Base-by-base conservation (phyloP, 1,140 invertebrate species). In the Aphelinus certus region DNA sequence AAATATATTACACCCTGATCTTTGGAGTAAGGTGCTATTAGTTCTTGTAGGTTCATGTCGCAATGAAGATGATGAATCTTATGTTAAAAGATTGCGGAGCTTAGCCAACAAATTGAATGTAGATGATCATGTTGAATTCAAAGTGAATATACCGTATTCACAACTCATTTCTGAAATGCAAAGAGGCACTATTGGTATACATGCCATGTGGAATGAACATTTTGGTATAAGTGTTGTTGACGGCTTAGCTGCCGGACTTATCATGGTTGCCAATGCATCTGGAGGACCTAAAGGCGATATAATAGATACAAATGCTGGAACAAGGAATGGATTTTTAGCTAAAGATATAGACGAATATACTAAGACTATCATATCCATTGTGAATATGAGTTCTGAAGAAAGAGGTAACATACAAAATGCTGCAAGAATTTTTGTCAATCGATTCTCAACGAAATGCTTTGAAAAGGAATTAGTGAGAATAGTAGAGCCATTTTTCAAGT, bases 191-290 rank as follows among this genome's bases (percentile, higher is more conserved):
- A 93, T 99, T 76, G 97, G 96, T 2, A 87, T 99, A 56, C 98
- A 99, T 84, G 95, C 98, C 7, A 99, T 99, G 98, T 95, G 95
- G 93, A 97, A 99, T 88, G 98, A 99, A 88, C 98, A 99, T 89
- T 99, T 99, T 90, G 98, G 98, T 60, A 99, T 99, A 78, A 94
- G 95, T 77, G 91, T 99, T 42, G 98, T 99, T 0, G 98, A 99
- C 87, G 94, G 93, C 79, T 97, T 99, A 96, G 98, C 98, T 55
- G 97, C 97, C 66, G 98, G 98, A 3, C 89, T 98, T 10, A 92
- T 99, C 43, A 95, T 96, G 86, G 89, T 99, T 10, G 97, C 98
- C 47, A 95, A 99, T 85, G 90, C 93, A 78, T 99, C 98, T 45
- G 98, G 97, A 43, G 98, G 98, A 2, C 98, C 98, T 1, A 90